A percentile compares a stretch with the other conserved stretches of the same genome.
Conservation (phyloP, 2,797 vertebrate genomes). For the Crocodylus rhombifer region DNA sequence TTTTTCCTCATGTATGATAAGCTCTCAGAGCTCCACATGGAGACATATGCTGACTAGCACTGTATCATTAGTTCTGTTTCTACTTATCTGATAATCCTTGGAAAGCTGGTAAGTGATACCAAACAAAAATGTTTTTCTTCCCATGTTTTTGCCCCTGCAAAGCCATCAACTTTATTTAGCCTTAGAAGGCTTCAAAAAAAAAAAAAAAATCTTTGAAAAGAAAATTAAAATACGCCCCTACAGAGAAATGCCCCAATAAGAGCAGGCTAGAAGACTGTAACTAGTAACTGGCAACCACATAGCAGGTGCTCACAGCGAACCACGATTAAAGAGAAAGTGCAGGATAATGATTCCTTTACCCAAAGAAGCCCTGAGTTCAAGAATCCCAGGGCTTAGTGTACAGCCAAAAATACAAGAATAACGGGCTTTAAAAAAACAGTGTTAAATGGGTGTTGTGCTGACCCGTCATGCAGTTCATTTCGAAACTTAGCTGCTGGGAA, state of each 20-base stretch:
- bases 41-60: neutral
- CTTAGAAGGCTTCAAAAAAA: constrained; percentile 1
- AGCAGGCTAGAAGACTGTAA: constrained; percentile 25
- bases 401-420: neutral
- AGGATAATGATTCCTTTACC: constrained; percentile 1
- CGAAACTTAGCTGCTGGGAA: constrained; percentile 58
- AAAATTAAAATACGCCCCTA: constrained; percentile 46
- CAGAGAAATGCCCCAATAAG: constrained; percentile 37
- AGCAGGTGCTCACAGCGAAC: constrained; percentile 55
- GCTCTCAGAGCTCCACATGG: constrained; percentile 34
- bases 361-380: constrained; percentile 25
- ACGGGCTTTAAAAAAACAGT: neutral
- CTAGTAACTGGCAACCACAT: neutral
- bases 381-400: constrained; percentile 3
- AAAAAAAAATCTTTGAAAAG: neutral
- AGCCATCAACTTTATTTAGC: constrained; percentile 36
- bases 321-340: constrained; percentile 40
- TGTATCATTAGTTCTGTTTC: constrained; percentile 15
- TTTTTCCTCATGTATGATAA: neutral
- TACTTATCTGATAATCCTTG: constrained; percentile 16
- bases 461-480: constrained; percentile 51
- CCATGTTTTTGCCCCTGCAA: constrained; percentile 22
- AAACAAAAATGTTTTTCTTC: constrained; percentile 45
- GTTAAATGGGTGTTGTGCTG: constrained; percentile 54
- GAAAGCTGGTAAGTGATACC: constrained; percentile 50